Percentiles rank a stretch among this genome's conserved stretches.
Conservation (phyloP, 2,797 vertebrate species). For the Siniperca scherzeri region DNA sequence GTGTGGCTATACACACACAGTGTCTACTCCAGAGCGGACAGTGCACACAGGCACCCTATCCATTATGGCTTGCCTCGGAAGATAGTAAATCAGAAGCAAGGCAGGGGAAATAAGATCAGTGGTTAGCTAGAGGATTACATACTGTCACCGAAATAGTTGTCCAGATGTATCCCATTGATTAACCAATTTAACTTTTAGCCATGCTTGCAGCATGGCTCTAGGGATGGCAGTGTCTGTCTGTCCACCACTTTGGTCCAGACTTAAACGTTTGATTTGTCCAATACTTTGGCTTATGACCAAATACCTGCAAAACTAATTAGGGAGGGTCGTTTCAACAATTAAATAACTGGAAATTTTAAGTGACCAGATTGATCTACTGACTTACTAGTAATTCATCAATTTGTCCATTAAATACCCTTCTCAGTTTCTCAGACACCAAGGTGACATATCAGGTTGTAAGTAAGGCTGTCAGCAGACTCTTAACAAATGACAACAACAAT, state of each 20-base stretch:
- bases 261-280: not conserved
- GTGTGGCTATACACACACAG: not conserved
- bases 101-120: not conserved
- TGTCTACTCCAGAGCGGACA: slow-evolving; percentile 10
- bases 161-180: slow-evolving; percentile 3
- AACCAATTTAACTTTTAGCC: not conserved
- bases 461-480: too few species aligned
- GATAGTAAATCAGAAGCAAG: not conserved
- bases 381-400: not conserved
- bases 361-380: too few species aligned
- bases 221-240: not conserved
- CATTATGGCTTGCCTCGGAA: not conserved
- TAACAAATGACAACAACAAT: not conserved
- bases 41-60: not conserved
- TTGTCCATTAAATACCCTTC: not conserved
- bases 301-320: not conserved
- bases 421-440: not conserved
- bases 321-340: not conserved
- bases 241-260: not conserved
- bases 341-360: not conserved
- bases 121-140: not conserved
- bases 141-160: not conserved
- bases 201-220: not conserved
- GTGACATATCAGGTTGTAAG: not conserved
- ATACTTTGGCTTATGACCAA: not conserved